Evolutionary conservation across 2,113 vertebrate species (phyloP), one percentile per base, ranked within the genome.

Genomic region (Entelurus aequoreus): DNA sequence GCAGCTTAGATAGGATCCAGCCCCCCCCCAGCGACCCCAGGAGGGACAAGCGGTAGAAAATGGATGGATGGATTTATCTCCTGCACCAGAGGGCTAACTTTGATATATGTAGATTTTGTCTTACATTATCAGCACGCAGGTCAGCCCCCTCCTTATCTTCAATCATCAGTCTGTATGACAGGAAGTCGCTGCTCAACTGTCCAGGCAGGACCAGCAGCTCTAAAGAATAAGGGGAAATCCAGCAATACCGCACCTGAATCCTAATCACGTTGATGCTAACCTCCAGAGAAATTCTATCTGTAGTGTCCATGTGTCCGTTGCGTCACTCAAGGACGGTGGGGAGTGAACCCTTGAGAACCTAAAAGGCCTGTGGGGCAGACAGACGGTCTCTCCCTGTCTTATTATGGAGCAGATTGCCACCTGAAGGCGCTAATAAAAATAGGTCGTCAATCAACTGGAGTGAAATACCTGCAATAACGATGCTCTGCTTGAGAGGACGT

Each of bases 31-130:
- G 1, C 19, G 2, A 19, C 19, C 28, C 28, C 28, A 28, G 28
- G 0, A 28, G 28, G 28, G 28, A 28, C 28, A 28, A 28, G 28
- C 28, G 28, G 28, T 28, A 28, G 2, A 28, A 28, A 28, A 28
- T 28, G 28, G 28, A 28, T 28, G 28, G 4, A 73, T 79, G 79
- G 78, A 80, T 84, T 85, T 71, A 86, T 80, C 69, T 74, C 62
- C 60, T 80, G 73, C 83, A 84, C 85, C 77, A 85, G 78, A 84
- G 77, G 63, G 61, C 36, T 54, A 49, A 81, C 84, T 86, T 86
- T 77, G 87, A 80, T 84, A 83, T 79, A 60, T 0, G 75, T 74
- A 46, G 65, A 28, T 28, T 28, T 47, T 11, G 63, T 40, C 40
- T 51, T 54, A 63, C 8, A 16, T 70, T 48, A 40, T 11, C 12